A percentile compares a stretch with the other conserved stretches of the same genome.
Evolutionary conservation across 2,797 vertebrate genomes (phyloP).

Genomic region (Pangasius sanitwongsei): DNA sequence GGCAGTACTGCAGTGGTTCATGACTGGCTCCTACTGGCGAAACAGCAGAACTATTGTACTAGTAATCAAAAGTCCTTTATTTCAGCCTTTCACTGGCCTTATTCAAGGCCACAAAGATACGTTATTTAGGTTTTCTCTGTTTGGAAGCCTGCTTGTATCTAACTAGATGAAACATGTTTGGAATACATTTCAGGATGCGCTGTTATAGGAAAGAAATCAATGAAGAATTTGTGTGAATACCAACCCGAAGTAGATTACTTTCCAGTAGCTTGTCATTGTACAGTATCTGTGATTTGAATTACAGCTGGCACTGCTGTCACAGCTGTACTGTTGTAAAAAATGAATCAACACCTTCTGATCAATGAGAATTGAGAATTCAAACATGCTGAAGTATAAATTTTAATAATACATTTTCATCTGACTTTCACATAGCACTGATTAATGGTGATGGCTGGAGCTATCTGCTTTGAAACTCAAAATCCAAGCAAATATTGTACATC

Average conservation of each 20-base stretch:
- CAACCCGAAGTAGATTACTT: background rate
- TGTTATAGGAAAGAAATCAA: background rate
- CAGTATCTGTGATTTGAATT: background rate
- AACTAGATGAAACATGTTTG: background rate
- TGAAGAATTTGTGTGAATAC: background rate
- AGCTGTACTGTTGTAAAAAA: background rate
- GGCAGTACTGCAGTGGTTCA: constrained; percentile 9
- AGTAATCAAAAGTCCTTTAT: background rate
- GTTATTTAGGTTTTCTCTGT: background rate
- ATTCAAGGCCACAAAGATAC: background rate
- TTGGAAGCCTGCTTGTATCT: background rate
- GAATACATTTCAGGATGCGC: background rate
- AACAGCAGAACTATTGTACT: background rate
- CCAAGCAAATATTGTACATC: background rate
- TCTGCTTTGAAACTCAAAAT: background rate
- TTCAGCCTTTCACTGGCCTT: background rate
- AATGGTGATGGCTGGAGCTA: background rate
- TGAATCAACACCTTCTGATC: background rate
- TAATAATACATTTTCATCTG: background rate
- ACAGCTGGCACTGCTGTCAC: background rate
- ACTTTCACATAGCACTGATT: background rate
- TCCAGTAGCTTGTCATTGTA: background rate
- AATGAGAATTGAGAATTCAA: constrained; percentile 2
- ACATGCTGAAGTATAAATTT: background rate
- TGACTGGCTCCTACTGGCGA: constrained; percentile 54